These are phyloP conservation scores for Rhinolophus ferrumequinum DNA, from an alignment of 2,113 vertebrate species.

Conservation along the genomic window DNA sequence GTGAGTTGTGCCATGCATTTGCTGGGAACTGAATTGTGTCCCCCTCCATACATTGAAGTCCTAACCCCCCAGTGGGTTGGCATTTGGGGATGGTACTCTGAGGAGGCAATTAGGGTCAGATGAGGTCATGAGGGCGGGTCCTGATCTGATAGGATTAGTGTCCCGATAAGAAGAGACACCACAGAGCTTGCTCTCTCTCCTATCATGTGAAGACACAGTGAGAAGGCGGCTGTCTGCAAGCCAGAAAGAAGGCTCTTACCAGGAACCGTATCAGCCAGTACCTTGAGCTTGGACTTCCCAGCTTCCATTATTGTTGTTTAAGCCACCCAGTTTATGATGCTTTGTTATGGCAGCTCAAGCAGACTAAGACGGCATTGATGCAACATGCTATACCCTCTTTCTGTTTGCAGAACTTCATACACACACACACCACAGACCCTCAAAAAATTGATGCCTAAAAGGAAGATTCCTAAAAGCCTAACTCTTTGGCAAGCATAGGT, in stretches of 20 bases:
- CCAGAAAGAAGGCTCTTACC: background rate
- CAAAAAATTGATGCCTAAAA: background rate
- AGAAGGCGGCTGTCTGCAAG: background rate
- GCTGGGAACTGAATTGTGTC: background rate
- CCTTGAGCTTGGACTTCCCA: background rate
- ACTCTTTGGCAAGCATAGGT: background rate
- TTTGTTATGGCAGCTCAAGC: background rate
- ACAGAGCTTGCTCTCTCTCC: background rate
- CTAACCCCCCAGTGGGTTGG: too few species aligned
- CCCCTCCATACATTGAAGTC: background rate
- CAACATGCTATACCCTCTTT: background rate
- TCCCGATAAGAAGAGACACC: background rate
- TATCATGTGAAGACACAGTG: background rate
- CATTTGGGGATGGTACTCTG: background rate
- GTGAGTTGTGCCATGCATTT: background rate
- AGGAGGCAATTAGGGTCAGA: background rate
- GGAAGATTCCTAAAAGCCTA: background rate
- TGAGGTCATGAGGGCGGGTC: background rate
- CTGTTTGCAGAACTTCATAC: background rate
- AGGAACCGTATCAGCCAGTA: rapidly evolving
- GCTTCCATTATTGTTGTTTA: background rate
- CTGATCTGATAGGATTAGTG: background rate
- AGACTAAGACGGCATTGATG: background rate
- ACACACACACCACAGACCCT: rapidly evolving
- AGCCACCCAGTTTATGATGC: background rate